phyloP scores from a whole-genome alignment of 1,140 invertebrate species.

The Lucilia cuprina region DNA sequence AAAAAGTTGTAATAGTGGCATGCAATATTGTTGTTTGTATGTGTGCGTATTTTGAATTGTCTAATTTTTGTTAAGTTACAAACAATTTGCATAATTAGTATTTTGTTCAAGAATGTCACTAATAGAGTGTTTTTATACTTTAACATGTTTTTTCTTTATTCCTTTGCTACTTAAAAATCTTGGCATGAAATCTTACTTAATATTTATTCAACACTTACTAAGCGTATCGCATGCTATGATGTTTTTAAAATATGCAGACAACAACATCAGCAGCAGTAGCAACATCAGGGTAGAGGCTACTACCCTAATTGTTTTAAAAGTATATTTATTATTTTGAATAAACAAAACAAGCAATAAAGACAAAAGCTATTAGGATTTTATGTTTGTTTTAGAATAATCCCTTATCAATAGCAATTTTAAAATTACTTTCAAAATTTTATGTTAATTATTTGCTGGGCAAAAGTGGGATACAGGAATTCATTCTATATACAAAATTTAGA shows the following conservation, averaged over 20 bases:
- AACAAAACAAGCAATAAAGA: background rate
- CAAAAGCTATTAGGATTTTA: background rate
- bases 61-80: slow-evolving; percentile 15
- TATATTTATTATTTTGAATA: background rate
- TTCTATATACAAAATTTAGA: no score
- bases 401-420: background rate
- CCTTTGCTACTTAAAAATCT: background rate
- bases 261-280: no score
- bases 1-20: background rate
- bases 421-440: background rate
- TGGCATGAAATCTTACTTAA: slow-evolving; percentile 7
- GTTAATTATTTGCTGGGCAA: background rate
- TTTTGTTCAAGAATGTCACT: slow-evolving; percentile 3
- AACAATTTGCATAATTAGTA: slow-evolving; percentile 15
- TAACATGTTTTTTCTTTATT: background rate
- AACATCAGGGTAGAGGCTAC: no score
- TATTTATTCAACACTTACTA: background rate
- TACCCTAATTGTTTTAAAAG: no score
- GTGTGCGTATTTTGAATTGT: background rate
- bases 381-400: background rate
- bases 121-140: background rate
- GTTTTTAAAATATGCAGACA: background rate
- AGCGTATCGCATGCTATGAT: background rate
- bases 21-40: background rate
- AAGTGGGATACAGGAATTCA: no score